Base-by-base conservation (phyloP, 1,140 invertebrate genomes). In the Acyrthosiphon pisum region DNA sequence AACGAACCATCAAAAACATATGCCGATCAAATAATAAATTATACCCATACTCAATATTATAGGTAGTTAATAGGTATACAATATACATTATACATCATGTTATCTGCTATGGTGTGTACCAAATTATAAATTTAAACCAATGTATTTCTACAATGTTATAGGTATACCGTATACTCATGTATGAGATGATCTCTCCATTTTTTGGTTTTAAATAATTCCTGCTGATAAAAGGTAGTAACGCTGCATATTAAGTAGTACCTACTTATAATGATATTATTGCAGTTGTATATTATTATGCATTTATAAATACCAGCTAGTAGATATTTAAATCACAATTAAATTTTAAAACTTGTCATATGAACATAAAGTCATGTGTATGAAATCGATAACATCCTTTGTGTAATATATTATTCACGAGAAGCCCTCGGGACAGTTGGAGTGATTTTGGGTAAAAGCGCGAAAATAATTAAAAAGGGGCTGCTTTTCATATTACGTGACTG, bases 391-490 rank as follows among this genome's bases (percentile, higher is more conserved):
- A 30, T 90, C 30, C 89, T 90, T 44, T 60, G 89, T 90, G 46
- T 37, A 83, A 91, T 91, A 50, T 91, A 91, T 91, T 91, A 91
- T 91, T 91, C 44, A 91, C 60, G 56, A 76, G 41, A 91, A 83
- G n/a, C 68, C 44, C 56, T 44, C 37, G 53, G 89, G 53, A 90
- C 89, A 90, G 89, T 90, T 90, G 76, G 76, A 84, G 91, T 83
- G 91, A 93, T 93, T 93, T 83, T 81, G 68, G 91, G 81, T 86
- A 93, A 93, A 93, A 93, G 81, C 91, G 35, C 91, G 46, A 93
- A 93, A 93, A 93, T 93, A 93, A 93, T 93, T 93, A 93, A 93
- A 93, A 93, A 93, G 81, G 91, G 91, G 76, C 91, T 92, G 90
- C 90, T 92, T 92, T 91, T 91, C 44, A 48, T 91, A 81, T 91